Conservation (phyloP, 2,113 vertebrate genomes). For the Athene noctua region DNA sequence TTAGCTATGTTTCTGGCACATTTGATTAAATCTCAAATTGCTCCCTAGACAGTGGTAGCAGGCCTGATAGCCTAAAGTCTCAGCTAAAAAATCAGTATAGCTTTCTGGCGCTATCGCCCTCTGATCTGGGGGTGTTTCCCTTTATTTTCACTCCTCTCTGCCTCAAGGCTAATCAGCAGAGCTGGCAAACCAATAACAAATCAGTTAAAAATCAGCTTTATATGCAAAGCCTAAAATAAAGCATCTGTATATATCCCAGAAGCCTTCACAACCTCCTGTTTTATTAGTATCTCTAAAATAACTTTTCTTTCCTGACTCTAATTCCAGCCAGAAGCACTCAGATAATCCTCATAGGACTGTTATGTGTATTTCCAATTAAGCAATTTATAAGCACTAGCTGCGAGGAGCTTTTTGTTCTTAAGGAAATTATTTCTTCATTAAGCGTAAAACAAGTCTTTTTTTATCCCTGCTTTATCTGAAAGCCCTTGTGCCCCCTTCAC, state of each 20-base stretch:
- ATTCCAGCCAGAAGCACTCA: conserved; percentile 61
- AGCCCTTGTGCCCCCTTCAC: conserved; percentile 40
- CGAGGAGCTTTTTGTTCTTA: conserved; percentile 61
- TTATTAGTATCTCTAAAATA: conserved; percentile 60
- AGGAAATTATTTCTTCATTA: conserved; percentile 69
- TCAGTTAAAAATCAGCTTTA: background rate
- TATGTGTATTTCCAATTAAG: conserved; percentile 68
- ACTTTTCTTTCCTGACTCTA: conserved; percentile 59
- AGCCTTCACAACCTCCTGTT: conserved; percentile 28
- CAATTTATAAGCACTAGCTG: conserved; percentile 63
- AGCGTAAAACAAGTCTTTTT: conserved; percentile 45
- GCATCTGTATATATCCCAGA: conserved; percentile 47
- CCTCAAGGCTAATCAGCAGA: background rate
- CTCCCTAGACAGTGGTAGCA: background rate
- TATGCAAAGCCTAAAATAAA: conserved; percentile 41
- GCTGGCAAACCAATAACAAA: background rate
- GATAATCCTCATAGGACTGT: conserved; percentile 54
- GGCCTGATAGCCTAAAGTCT: background rate
- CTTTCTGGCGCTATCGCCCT: background rate
- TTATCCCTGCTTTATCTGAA: conserved; percentile 43
- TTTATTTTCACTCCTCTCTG: background rate
- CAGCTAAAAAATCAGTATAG: background rate
- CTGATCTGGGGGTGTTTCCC: background rate
- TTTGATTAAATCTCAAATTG: background rate
- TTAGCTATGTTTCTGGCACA: background rate